Percentiles rank a stretch among this genome's conserved stretches.
Evolutionary conservation across 2,113 vertebrate genomes (phyloP).

Genomic region (Passer domesticus): DNA sequence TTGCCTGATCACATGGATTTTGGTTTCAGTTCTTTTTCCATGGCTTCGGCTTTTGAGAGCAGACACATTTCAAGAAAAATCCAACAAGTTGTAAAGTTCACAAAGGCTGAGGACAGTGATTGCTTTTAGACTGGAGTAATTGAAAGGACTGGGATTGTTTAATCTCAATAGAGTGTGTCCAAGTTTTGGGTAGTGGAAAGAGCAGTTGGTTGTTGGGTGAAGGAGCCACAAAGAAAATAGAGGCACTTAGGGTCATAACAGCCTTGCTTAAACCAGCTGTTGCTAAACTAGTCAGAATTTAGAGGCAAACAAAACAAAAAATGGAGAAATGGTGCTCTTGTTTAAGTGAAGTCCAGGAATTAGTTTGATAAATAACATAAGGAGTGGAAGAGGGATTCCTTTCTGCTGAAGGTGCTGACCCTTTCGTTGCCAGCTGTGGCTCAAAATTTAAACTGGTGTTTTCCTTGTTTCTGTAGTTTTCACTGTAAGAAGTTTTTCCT

Average conservation of each 20-base stretch:
- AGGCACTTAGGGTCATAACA: background rate
- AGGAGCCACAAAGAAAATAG: background rate
- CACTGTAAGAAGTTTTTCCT: background rate
- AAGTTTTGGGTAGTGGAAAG: background rate
- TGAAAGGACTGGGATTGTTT: background rate
- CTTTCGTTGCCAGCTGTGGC: background rate
- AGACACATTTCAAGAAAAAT: constrained; percentile 67
- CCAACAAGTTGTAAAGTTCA: constrained; percentile 49
- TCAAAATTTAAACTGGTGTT: background rate
- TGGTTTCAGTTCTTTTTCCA: constrained; percentile 75
- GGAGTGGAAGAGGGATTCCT: background rate
- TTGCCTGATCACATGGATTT: constrained; percentile 64
- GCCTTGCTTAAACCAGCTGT: background rate
- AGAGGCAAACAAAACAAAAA: background rate
- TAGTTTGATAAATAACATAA: background rate
- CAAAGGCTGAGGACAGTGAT: constrained; percentile 36
- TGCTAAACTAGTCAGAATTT: background rate
- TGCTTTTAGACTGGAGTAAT: background rate
- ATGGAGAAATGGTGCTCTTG: background rate
- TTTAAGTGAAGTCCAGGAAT: background rate
- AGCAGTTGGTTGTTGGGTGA: background rate
- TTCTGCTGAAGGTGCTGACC: background rate
- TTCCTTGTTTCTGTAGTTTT: constrained; percentile 15
- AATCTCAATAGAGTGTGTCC: background rate
- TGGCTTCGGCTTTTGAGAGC: constrained; percentile 69